phyloP scores from a whole-genome alignment of 2,797 vertebrate species.

The Hozukius guyotensis region DNA sequence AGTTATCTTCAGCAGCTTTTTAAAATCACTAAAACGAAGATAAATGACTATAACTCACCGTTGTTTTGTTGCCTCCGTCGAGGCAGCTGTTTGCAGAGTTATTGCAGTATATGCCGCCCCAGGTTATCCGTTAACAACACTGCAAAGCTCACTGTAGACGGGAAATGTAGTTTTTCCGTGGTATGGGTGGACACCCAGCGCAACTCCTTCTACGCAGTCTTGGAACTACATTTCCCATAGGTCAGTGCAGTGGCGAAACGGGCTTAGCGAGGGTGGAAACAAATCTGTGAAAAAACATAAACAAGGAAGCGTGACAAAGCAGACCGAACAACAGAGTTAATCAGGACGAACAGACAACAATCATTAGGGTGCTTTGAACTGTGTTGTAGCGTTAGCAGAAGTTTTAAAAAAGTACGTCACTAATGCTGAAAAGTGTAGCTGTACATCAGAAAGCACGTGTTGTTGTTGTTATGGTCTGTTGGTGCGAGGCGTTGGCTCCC shows the following conservation, averaged over 20 bases:
- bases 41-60: constrained; percentile 15
- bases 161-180: constrained; percentile 64
- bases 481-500: background rate
- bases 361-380: accelerated
- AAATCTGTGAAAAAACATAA: constrained; percentile 46
- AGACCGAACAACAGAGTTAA: background rate
- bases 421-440: background rate
- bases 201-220: accelerated
- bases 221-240: constrained; percentile 46
- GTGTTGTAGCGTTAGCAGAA: background rate
- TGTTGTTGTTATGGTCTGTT: background rate
- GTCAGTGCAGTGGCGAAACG: background rate
- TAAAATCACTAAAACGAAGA: background rate
- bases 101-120: constrained; percentile 35
- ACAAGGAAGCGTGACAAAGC: constrained; percentile 65
- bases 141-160: background rate
- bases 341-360: accelerated
- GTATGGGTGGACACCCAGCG: accelerated
- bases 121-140: constrained; percentile 18
- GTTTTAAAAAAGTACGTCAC: background rate
- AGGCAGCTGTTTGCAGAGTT: constrained; percentile 43
- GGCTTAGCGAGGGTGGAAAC: constrained; percentile 9
- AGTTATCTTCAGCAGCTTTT: background rate
- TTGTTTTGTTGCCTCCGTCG: background rate
- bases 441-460: background rate